A percentile compares a stretch with the other conserved stretches of the same genome.
Evolutionary conservation across 2,113 vertebrate genomes (phyloP).

Genomic region (Varanus komodoensis): DNA sequence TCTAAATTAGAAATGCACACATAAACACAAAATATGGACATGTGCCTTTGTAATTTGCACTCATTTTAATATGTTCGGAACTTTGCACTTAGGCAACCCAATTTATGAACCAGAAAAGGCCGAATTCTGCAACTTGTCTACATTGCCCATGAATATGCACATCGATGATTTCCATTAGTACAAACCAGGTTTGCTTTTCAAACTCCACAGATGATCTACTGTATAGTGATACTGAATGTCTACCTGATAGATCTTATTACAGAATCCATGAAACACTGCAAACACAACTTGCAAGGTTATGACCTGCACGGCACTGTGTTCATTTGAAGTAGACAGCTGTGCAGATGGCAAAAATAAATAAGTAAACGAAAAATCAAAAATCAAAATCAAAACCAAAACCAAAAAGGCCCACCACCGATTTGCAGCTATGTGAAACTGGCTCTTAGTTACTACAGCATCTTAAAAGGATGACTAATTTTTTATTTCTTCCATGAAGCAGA

Average conservation of each 20-base stretch:
- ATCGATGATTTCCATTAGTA: not conserved
- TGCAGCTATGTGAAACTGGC: slow-evolving; percentile 11
- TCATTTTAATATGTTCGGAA: not conserved
- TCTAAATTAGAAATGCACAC: not conserved
- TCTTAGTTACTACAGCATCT: slow-evolving; percentile 31
- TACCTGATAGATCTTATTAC: not conserved
- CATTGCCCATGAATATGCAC: not conserved
- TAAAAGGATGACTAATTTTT: slow-evolving; percentile 45
- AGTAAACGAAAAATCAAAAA: no score
- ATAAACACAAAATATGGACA: not conserved
- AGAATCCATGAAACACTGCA: not conserved
- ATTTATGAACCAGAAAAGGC: not conserved
- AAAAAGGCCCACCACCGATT: not conserved
- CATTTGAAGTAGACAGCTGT: not conserved
- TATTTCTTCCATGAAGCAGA: not conserved
- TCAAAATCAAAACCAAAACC: no score
- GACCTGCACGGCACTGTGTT: no score
- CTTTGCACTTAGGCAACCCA: not conserved
- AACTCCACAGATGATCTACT: not conserved
- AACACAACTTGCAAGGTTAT: not conserved
- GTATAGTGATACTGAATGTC: not conserved
- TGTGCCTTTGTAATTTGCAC: not conserved
- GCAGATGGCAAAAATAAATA: not conserved
- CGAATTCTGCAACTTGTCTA: no score
- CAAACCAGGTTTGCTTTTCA: not conserved